Evolutionary conservation across 1,140 invertebrate genomes (phyloP).

Genomic region (Panagrolaimus sp.): DNA sequence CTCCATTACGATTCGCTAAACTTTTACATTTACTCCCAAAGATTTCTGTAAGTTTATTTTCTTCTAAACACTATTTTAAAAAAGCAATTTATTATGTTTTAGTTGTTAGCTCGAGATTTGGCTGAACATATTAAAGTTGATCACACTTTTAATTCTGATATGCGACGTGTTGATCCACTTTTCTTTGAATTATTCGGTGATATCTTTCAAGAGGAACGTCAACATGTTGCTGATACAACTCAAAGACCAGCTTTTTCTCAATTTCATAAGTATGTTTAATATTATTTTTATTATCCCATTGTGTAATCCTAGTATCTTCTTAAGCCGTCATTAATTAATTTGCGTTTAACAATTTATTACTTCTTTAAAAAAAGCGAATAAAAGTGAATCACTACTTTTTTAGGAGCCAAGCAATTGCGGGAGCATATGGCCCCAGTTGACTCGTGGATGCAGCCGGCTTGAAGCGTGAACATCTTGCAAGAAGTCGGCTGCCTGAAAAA

Average conservation of each 20-base stretch:
- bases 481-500: conserved; percentile 7
- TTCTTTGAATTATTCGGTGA: conserved; percentile 52
- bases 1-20: conserved; percentile 45
- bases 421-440: conserved; percentile 1
- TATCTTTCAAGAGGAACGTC: conserved; percentile 40
- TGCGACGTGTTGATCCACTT: conserved; percentile 25
- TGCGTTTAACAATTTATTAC: too few relatives aligned
- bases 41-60: conserved; percentile 37
- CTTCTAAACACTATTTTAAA: too few relatives aligned
- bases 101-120: conserved; percentile 46
- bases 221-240: conserved; percentile 12
- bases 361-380: too few relatives aligned
- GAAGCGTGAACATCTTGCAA: not conserved
- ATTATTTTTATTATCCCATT: not conserved
- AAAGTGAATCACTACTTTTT: too few relatives aligned
- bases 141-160: conserved; percentile 39
- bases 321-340: too few relatives aligned
- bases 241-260: not conserved
- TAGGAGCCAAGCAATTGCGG: not conserved
- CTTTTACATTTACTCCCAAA: conserved; percentile 48
- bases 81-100: conserved; percentile 2
- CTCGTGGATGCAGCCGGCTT: conserved; percentile 11
- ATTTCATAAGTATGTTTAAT: not conserved
- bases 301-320: too few relatives aligned
- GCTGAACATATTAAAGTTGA: conserved; percentile 45